Percentiles rank a stretch among this genome's conserved stretches.
phyloP scores from a whole-genome alignment of 1,140 invertebrate species.

The Eumaeus atala region DNA sequence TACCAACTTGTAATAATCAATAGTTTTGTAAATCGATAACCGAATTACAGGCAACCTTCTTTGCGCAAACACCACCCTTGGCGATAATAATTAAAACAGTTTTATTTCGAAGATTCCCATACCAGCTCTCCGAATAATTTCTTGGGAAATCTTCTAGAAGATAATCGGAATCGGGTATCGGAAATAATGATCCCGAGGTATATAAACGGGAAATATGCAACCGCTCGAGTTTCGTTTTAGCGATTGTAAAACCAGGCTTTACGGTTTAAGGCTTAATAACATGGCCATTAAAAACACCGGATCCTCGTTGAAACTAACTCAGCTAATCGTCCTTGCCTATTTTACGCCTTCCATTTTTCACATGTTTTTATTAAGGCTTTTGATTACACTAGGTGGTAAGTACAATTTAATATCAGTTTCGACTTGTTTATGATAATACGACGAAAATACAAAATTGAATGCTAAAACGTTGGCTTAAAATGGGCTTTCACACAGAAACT shows the following conservation, averaged over 20 bases:
- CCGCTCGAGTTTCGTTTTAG: conserved; percentile 51
- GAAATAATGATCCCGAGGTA: conserved; percentile 8
- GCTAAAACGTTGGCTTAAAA: conserved; percentile 11
- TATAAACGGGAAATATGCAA: conserved; percentile 50
- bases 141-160: too few species aligned
- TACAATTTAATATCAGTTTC: too few species aligned
- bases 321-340: conserved; percentile 39
- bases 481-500: conserved; percentile 14
- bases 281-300: conserved; percentile 43
- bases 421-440: conserved; percentile 9
- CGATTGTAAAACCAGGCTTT: conserved; percentile 46
- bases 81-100: too few species aligned
- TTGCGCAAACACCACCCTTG: too few species aligned
- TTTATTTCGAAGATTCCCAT: too few species aligned
- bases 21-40: too few species aligned
- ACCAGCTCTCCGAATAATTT: too few species aligned
- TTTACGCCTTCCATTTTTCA: conserved; percentile 13
- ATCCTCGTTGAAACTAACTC: conserved; percentile 38
- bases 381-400: background rate
- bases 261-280: conserved; percentile 60
- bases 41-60: too few species aligned
- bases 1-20: too few species aligned
- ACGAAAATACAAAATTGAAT: conserved; percentile 12
- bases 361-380: conserved; percentile 3
- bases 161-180: background rate